Percentiles rank a stretch among this genome's conserved stretches.
Evolutionary conservation across 2,113 vertebrate species (phyloP).

Genomic region (Kobus ellipsiprymnus): DNA sequence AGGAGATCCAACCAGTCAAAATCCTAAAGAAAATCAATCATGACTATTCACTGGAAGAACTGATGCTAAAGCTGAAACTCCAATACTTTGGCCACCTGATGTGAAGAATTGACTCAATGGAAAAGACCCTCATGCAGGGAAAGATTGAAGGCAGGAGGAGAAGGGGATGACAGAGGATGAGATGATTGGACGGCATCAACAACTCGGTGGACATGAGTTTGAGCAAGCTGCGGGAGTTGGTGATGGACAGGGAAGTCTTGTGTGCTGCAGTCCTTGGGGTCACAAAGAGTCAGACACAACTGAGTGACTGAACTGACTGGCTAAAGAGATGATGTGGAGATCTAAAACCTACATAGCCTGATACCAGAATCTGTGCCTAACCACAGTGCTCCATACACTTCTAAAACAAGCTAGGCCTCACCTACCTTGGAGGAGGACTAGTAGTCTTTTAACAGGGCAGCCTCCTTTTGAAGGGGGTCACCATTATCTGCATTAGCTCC

Average conservation of each 20-base stretch:
- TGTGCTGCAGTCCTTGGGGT: background rate
- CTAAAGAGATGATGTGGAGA: background rate
- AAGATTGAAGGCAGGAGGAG: background rate
- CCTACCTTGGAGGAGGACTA: background rate
- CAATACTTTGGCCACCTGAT: background rate
- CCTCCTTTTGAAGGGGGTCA: background rate
- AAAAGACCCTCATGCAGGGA: background rate
- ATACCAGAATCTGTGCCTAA: background rate
- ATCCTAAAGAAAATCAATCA: background rate
- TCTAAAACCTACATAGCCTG: background rate
- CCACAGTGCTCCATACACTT: background rate
- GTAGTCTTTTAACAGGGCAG: background rate
- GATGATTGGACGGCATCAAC: background rate
- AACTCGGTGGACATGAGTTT: background rate
- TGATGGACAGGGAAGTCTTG: background rate
- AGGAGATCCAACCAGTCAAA: background rate
- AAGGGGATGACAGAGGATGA: background rate
- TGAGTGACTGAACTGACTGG: background rate
- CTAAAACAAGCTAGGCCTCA: background rate
- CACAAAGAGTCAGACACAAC: background rate
- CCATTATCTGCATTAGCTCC: background rate
- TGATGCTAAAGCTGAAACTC: background rate
- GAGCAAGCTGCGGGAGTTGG: background rate
- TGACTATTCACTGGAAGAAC: background rate
- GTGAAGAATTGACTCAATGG: background rate